Conservation (phyloP, 1,140 invertebrate genomes). For the Leptinotarsa undecemlineata region DNA sequence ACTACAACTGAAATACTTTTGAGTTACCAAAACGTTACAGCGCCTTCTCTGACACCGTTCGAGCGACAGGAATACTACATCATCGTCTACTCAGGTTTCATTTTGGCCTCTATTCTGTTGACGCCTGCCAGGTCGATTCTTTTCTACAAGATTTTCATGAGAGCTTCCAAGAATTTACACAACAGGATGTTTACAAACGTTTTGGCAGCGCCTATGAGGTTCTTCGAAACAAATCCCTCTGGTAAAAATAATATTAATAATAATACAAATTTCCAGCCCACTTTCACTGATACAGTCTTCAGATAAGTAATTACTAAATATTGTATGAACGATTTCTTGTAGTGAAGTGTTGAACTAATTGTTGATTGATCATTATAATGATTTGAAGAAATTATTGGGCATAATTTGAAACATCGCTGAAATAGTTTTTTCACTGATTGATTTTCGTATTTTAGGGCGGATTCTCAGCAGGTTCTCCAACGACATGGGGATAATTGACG, state of each 20-base stretch:
- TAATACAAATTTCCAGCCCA: no score
- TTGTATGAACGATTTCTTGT: no score
- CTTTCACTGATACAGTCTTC: no score
- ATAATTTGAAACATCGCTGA: no score
- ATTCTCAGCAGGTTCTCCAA: conserved; percentile 79
- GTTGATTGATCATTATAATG: no score
- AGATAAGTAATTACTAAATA: no score
- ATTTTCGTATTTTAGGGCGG: conserved; percentile 53
- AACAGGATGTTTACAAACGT: conserved; percentile 81
- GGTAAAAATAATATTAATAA: conserved; percentile 37
- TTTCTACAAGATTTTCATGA: conserved; percentile 81
- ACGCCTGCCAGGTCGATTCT: conserved; percentile 65
- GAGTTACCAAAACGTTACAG: no score
- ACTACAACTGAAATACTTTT: no score
- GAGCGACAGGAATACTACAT: conserved; percentile 35
- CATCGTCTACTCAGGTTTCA: conserved; percentile 45
- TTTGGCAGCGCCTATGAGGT: conserved; percentile 67
- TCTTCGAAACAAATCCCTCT: conserved; percentile 65
- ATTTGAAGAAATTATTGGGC: no score
- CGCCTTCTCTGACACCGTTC: not conserved
- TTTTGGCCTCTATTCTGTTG: conserved; percentile 51
- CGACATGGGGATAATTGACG: conserved; percentile 82
- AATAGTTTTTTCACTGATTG: not conserved
- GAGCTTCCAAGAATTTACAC: conserved; percentile 77
- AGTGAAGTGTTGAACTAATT: no score